Base-by-base conservation (phyloP, 2,113 vertebrate species). In the Numida meleagris region DNA sequence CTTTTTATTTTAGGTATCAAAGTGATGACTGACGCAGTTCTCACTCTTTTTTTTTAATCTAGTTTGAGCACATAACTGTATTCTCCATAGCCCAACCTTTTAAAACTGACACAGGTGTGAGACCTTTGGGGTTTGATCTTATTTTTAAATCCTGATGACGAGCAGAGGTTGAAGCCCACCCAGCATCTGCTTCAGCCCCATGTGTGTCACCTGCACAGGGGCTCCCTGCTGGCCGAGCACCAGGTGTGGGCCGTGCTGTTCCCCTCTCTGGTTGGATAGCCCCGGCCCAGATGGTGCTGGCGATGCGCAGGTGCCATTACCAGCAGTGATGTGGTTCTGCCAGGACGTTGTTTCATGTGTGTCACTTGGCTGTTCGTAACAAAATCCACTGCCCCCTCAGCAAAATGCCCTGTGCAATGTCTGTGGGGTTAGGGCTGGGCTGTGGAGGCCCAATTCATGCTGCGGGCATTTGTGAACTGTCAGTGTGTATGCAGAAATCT, bases 21-120 rank as follows among this genome's bases (percentile, higher is more conserved):
- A 40, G 27, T 70, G 50, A 66, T 68, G 63, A 53, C 62, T 43
- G 75, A 17, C 33, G 23, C 23, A 15, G 15, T 78, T 45, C 27
- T 45, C 14, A 24, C 53, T 82, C 8, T 0, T 68, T 55, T 63
- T 86, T 58, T 21, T 33, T n/a, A n/a, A n/a, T 50, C 27, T 46
- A 59, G 10, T 66, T 81, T 74, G 79, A 63, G 45, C 17, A 33
- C 67, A 45, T 65, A 81, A 7, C n/a, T 90, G n/a, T 70, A 36
- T 86, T 87, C 61, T 76, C 94, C 66, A 74, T 67, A 86, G 55
- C 33, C 20, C 38, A 79, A 38, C 63, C 77, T 95, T 94, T 95
- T 34, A 72, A 74, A 96, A 76, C 16, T 66, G 77, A 29, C 33
- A 61, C 10, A 36, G 33, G 66, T 25, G 31, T 79, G 27, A 76